These are phyloP conservation scores for Scyliorhinus canicula DNA, from an alignment of 2,797 vertebrate genomes.

Conservation along the genomic window DNA sequence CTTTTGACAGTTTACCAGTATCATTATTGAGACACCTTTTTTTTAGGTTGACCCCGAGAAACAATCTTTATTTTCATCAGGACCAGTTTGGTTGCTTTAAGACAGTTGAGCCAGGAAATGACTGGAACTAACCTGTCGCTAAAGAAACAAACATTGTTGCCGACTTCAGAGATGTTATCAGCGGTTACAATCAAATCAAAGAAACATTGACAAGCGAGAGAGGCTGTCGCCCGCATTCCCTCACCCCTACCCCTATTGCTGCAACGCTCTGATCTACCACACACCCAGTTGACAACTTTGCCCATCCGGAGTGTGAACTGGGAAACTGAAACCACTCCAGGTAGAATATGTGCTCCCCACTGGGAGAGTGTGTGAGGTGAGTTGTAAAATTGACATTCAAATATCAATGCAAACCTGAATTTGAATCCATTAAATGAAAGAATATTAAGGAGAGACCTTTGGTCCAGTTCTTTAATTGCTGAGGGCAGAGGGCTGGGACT, in stretches of 20 bases:
- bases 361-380: not conserved
- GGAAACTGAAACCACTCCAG: not conserved
- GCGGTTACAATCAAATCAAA: not conserved
- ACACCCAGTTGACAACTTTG: not conserved
- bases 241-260: too few species aligned
- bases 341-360: not conserved
- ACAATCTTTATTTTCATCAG: not conserved
- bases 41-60: not conserved
- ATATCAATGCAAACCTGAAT: not conserved
- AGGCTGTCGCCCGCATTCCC: too few species aligned
- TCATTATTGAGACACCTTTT: not conserved
- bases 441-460: too few species aligned
- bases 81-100: constrained; percentile 25
- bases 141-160: not conserved
- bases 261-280: too few species aligned
- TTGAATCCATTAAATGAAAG: not conserved
- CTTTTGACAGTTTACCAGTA: constrained; percentile 10
- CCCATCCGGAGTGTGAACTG: not conserved
- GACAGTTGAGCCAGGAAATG: not conserved
- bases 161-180: not conserved
- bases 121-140: not conserved
- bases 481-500: too few species aligned
- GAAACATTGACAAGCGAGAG: not conserved
- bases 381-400: not conserved
- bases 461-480: not conserved